Evolutionary conservation across 2,888 invertebrate genomes (phyloP).

Genomic region (Macaria notata): DNA sequence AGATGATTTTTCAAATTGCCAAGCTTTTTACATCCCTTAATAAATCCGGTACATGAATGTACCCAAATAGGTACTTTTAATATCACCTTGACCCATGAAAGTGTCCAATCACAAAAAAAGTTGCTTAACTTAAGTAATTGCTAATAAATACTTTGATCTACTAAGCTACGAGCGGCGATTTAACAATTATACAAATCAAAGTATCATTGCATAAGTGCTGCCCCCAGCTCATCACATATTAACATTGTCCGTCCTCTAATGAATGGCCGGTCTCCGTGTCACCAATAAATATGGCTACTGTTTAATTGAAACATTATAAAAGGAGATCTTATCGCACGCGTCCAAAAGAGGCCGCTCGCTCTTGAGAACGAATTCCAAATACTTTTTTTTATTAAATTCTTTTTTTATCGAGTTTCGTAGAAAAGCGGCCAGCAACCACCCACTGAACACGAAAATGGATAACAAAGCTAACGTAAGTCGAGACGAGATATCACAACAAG

Average conservation of each 20-base stretch:
- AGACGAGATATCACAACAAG: constrained; percentile 52
- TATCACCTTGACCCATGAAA: too few relatives aligned
- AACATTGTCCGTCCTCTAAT: constrained; percentile 41
- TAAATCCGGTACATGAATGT: too few relatives aligned
- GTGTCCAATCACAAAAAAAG: too few relatives aligned
- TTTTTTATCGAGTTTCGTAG: constrained; percentile 26
- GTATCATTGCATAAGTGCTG: too few relatives aligned
- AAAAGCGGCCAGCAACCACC: constrained; percentile 39
- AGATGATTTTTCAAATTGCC: too few relatives aligned
- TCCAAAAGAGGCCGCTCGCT: constrained; percentile 63
- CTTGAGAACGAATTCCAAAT: constrained; percentile 51
- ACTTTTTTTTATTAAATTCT: constrained; percentile 30
- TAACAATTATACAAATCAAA: too few relatives aligned
- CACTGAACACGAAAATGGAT: constrained; percentile 53
- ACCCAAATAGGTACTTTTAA: too few relatives aligned
- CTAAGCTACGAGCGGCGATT: too few relatives aligned
- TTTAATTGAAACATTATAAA: constrained; percentile 81
- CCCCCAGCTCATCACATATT: too few relatives aligned
- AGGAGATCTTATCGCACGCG: constrained; percentile 66
- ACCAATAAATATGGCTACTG: constrained; percentile 79
- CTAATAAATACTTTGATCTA: too few relatives aligned
- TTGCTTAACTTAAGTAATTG: too few relatives aligned
- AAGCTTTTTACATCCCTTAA: too few relatives aligned
- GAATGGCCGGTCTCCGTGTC: constrained; percentile 61
- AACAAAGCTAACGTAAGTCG: constrained; percentile 46